A percentile compares a stretch with the other conserved stretches of the same genome.
Conservation (phyloP, 2,888 invertebrate species). For the Thumatha senex region DNA sequence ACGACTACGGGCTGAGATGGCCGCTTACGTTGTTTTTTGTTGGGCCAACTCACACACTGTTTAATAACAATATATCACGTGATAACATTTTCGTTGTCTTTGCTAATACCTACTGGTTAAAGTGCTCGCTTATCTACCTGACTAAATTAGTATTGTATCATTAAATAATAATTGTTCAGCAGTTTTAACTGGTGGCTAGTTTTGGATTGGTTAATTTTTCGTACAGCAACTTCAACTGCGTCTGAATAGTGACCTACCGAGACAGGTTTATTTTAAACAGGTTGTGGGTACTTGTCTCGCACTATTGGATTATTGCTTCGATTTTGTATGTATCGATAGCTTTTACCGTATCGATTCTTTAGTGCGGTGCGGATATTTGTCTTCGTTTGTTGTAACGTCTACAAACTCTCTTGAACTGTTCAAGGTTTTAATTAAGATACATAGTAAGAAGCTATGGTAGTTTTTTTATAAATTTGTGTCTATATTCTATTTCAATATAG, state of each 20-base stretch:
- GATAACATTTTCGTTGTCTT: slow-evolving; percentile 21
- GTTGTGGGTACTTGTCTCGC: slow-evolving; percentile 29
- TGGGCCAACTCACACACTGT: slow-evolving; percentile 39
- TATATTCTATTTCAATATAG: too few relatives aligned
- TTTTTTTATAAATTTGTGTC: too few relatives aligned
- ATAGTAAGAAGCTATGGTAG: not conserved
- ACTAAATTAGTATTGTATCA: slow-evolving; percentile 7
- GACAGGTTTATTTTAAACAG: slow-evolving; percentile 59
- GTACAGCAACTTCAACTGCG: slow-evolving; percentile 44
- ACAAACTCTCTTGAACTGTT: not conserved
- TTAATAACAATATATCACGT: slow-evolving; percentile 44
- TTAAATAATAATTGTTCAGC: slow-evolving; percentile 52
- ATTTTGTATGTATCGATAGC: slow-evolving; percentile 21
- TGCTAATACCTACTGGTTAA: not conserved
- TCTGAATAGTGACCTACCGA: slow-evolving; percentile 50
- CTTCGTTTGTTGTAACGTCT: not conserved
- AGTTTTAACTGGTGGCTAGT: slow-evolving; percentile 48
- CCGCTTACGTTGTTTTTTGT: slow-evolving; percentile 44
- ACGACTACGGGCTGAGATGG: slow-evolving; percentile 32
- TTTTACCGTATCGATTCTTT: slow-evolving; percentile 15
- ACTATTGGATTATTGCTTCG: slow-evolving; percentile 15
- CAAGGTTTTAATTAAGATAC: not conserved
- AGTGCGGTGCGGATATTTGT: not conserved
- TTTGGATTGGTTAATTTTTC: slow-evolving; percentile 47
- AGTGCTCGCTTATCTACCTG: slow-evolving; percentile 11